Evolutionary conservation across 2,113 vertebrate genomes (phyloP), one percentile per base, ranked within the genome.

Genomic region (Datnioides undecimradiatus): DNA sequence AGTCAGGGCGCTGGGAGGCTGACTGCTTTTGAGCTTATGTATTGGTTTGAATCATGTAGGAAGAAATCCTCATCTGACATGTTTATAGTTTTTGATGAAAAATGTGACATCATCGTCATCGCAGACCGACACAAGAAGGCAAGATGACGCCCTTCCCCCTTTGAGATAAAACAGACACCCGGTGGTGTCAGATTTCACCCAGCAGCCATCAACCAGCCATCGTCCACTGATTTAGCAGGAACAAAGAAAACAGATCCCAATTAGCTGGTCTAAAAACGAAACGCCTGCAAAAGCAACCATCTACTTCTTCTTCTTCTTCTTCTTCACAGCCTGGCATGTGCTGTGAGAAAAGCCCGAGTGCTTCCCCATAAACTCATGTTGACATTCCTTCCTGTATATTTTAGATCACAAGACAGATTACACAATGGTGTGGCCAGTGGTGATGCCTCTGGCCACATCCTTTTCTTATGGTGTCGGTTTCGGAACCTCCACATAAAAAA

Each of bases 161-260:
- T 57, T 58, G 25, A 66, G 65, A 67, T 75, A 51, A 67, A 62
- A 38, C 27, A 27, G 33, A 5, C 41, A 31, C 57, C 14, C 9
- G 36, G 76, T 13, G 62, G 77, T 70, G 60, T 86, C 80, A 34
- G n/a, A 27, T 88, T 82, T 69, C 70, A 55, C 62, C 54, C 34
- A 3, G 23, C 46, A 31, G 41, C 5, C 59, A 29, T 36, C 0
- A 4, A 14, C 27, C 23, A 48, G n/a, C n/a, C n/a, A n/a, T n/a
- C 64, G 36, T 49, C 16, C 8, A 10, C 4, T 58, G 31, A 23
- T 45, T 40, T 34, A 46, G 23, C 34, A 70, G 58, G 13, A 70
- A 41, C n/a, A 48, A 55, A 74, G 51, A 79, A 33, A 13, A 8
- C 54, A 55, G 14, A 58, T 38, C 11, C 4, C 23, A 21, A 0